Conservation (phyloP, 2,113 vertebrate species). For the Heptranchias perlo region DNA sequence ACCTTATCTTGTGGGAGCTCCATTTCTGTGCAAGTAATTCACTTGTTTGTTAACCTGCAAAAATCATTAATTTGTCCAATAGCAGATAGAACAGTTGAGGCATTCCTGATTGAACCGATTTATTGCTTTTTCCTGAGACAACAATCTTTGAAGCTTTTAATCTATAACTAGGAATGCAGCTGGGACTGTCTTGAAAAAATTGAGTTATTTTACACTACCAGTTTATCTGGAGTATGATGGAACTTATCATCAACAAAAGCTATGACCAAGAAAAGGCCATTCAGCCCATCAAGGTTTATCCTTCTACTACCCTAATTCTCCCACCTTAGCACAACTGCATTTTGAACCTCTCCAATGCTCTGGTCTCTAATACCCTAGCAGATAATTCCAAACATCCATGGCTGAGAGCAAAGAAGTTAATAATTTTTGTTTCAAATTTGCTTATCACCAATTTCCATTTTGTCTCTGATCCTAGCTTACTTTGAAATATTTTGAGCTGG, state of each 20-base stretch:
- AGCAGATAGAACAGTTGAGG: neutral
- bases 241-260: no score
- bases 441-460: no score
- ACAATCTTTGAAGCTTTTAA: neutral
- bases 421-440: no score
- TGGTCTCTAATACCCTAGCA: no score
- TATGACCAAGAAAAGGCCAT: neutral
- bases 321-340: no score
- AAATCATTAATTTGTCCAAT: neutral
- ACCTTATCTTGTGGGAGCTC: neutral
- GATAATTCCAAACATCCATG: no score
- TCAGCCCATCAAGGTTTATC: neutral
- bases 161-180: neutral
- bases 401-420: no score
- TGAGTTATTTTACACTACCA: neutral
- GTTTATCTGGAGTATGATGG: neutral
- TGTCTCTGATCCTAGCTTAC: no score
- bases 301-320: neutral
- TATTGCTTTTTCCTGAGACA: neutral
- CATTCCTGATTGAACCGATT: neutral
- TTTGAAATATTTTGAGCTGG: no score
- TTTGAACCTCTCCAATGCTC: no score
- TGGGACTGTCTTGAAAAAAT: neutral
- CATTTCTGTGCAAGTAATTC: neutral
- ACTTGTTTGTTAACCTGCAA: neutral